Evolutionary conservation across 1,140 invertebrate genomes (phyloP).

Genomic region (Formica selysi): DNA sequence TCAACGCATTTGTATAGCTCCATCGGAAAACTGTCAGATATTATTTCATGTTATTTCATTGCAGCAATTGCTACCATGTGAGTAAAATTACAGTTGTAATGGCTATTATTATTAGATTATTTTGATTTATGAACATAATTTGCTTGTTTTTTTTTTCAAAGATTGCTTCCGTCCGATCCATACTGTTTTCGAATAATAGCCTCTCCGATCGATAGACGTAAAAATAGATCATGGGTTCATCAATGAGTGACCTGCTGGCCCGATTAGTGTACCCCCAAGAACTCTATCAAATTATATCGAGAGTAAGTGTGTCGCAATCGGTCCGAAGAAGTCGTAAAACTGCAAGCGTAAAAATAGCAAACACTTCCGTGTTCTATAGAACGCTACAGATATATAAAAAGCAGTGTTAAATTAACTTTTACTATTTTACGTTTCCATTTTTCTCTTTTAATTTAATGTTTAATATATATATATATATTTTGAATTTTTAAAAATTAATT

Average conservation of each 20-base stretch:
- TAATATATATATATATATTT: too few species aligned
- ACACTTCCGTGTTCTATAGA: too few species aligned
- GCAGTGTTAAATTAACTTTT: constrained; percentile 4
- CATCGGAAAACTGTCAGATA: constrained; percentile 25
- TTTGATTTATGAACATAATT: constrained; percentile 4
- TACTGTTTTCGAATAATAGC: neutral
- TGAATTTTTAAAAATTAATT: too few species aligned
- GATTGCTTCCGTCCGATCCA: neutral
- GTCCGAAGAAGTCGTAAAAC: neutral
- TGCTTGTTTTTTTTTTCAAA: neutral
- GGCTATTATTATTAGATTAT: neutral
- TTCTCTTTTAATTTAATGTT: neutral
- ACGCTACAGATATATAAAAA: neutral
- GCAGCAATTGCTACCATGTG: neutral
- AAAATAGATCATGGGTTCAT: constrained; percentile 16
- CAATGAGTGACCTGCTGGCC: neutral
- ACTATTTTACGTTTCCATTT: neutral
- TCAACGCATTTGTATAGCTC: neutral
- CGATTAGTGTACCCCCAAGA: neutral
- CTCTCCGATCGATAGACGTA: neutral
- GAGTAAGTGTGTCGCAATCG: neutral
- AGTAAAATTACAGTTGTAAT: neutral
- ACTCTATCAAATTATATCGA: constrained; percentile 37
- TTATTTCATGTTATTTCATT: neutral
- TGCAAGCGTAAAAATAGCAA: constrained; percentile 9